phyloP scores from a whole-genome alignment of 2,113 vertebrate genomes.

The Excalfactoria chinensis region DNA sequence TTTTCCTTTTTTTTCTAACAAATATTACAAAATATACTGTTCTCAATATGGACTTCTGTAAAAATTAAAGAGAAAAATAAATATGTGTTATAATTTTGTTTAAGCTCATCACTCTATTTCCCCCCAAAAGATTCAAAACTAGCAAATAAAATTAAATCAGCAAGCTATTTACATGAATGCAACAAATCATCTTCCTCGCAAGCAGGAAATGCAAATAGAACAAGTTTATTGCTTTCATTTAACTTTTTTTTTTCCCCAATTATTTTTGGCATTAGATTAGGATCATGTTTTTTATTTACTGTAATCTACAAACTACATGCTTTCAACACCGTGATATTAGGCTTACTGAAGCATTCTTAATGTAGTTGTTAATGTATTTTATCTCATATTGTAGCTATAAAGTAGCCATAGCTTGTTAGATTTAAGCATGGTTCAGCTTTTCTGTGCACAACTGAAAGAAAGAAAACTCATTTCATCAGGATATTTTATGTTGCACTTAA shows the following conservation, averaged over 20 bases:
- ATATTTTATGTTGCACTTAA: not conserved
- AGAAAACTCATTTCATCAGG: not conserved
- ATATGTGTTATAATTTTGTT: fast-evolving
- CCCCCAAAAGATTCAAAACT: not conserved
- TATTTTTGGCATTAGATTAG: not conserved
- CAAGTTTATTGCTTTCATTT: not conserved
- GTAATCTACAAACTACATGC: not conserved
- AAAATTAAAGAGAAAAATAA: not conserved
- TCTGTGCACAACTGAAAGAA: not conserved
- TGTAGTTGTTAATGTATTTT: not conserved
- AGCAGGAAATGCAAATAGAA: not conserved
- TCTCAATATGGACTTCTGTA: not conserved
- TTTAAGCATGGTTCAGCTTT: not conserved
- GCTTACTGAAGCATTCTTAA: not conserved
- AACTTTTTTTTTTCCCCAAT: not conserved
- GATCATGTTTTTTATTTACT: not conserved
- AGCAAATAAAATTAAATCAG: not conserved
- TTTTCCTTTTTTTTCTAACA: not conserved
- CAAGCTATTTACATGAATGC: not conserved
- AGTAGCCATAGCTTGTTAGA: not conserved
- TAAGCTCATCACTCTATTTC: not conserved
- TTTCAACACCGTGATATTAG: not conserved
- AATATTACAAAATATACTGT: not conserved
- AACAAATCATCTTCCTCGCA: not conserved
- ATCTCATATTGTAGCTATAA: not conserved